Base-by-base conservation (phyloP, 1,140 invertebrate genomes). In the Eupristina koningsbergeri region DNA sequence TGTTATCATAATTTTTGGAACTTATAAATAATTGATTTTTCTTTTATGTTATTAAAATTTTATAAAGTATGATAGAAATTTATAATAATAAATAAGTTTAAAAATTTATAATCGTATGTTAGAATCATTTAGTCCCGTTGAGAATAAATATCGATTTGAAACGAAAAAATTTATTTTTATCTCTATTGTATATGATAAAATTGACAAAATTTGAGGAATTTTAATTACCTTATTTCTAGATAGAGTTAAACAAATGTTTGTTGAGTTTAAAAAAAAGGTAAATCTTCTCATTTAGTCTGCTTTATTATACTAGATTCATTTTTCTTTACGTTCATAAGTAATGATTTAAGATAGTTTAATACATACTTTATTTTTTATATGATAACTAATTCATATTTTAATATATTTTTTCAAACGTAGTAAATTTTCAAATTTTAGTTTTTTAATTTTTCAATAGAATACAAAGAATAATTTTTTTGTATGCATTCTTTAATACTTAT, bases 61-160 rank as follows among this genome's bases (percentile, higher is more conserved):
- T 64, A 29, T 34, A 31, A 64, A 64, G 13, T 8, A 11, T 31
- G 31, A 34, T 13, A 11, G 9, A 34, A 64, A 31, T 34, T 34
- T 64, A 64, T 64, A 11, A 64, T 58, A 7, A 13, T 26, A 22
- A n/a, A 64, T 3, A 64, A 64, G 11, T n/a, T 64, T 64, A 31
- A 64, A 64, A 34, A 64, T 64, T 64, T 34, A 9, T 64, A 64
- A 31, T n/a, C 61, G 34, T 64, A 64, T 64, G 61, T 64, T 64
- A 34, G 11, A 64, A 19, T 17, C 3, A 64, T 31, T 13, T 31
- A 64, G 61, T 15, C 31, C 11, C 3, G 61, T 34, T 64, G 29
- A 26, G 7, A 5, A 26, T 19, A 26, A 26, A 6, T 58, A 26
- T 58, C 3, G 26, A 58, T 22, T 58, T 26, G 2, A 26, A 58